Percentiles rank a stretch among this genome's conserved stretches.
Conservation (phyloP, 1,140 invertebrate genomes). For the Arctopsyche grandis region DNA sequence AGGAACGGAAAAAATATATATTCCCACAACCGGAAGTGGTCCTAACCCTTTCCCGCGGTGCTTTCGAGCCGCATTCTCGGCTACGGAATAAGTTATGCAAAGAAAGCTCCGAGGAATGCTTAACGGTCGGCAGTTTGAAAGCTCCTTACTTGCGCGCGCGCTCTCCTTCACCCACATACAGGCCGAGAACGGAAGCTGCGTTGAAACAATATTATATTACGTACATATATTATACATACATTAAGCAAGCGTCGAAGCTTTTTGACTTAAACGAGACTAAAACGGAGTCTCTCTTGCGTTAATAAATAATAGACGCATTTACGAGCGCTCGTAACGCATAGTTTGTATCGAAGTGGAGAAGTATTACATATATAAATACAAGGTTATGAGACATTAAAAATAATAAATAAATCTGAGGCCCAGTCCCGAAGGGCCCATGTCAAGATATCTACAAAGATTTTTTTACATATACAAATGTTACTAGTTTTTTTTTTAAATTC, state of each 20-base stretch:
- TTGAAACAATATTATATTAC: too few species aligned
- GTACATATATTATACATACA: too few species aligned
- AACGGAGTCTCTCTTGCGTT: too few species aligned
- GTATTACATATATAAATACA: too few species aligned
- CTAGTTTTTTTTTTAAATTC: too few species aligned
- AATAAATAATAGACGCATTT: background rate
- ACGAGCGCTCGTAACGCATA: slow-evolving; percentile 10
- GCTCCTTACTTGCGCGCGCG: slow-evolving; percentile 28
- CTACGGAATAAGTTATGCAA: slow-evolving; percentile 39
- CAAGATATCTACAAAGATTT: too few species aligned
- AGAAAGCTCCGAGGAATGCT: slow-evolving; percentile 44
- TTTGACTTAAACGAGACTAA: too few species aligned
- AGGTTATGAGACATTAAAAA: background rate
- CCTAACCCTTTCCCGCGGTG: slow-evolving; percentile 23
- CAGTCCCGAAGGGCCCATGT: background rate
- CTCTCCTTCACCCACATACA: background rate
- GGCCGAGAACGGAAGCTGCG: background rate
- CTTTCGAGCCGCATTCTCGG: slow-evolving; percentile 18
- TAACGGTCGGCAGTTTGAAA: slow-evolving; percentile 37
- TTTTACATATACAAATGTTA: too few species aligned
- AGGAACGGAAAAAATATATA: too few species aligned
- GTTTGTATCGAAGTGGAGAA: background rate
- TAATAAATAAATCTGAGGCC: slow-evolving; percentile 3
- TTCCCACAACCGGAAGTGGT: background rate
- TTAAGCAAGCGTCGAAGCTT: too few species aligned